These are phyloP conservation scores for Microplitis manilae DNA, from an alignment of 2,888 invertebrate species.

Conservation along the genomic window DNA sequence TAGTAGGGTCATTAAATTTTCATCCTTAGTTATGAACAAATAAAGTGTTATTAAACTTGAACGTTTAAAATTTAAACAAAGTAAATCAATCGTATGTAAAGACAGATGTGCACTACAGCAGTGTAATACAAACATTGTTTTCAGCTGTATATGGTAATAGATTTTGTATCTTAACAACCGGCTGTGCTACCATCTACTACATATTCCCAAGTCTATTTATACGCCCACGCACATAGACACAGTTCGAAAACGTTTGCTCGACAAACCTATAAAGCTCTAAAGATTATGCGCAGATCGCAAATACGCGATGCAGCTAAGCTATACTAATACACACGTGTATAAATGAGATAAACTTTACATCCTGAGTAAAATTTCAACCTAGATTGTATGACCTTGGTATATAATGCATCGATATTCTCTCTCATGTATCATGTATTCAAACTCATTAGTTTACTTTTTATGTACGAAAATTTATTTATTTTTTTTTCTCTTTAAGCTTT, in stretches of 20 bases:
- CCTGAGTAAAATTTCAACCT: slow-evolving; percentile 10
- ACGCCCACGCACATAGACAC: background rate
- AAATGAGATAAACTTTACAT: slow-evolving; percentile 20
- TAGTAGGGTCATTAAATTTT: background rate
- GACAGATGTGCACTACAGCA: background rate
- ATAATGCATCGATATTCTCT: slow-evolving; percentile 4
- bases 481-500: background rate
- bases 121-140: background rate
- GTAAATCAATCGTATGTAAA: background rate
- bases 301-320: slow-evolving; percentile 8
- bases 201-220: background rate
- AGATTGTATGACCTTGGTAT: slow-evolving; percentile 6
- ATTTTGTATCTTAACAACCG: background rate
- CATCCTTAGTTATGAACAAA: background rate
- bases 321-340: background rate
- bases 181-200: background rate
- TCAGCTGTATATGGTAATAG: background rate
- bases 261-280: slow-evolving; percentile 21
- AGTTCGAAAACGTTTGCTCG: slow-evolving; percentile 5
- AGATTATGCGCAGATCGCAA: slow-evolving; percentile 21
- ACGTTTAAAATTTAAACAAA: background rate
- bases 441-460: background rate
- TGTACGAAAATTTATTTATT: background rate
- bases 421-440: background rate
- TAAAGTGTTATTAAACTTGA: background rate